phyloP scores from a whole-genome alignment of 1,140 invertebrate genomes.

The Coenobita brevimanus region DNA sequence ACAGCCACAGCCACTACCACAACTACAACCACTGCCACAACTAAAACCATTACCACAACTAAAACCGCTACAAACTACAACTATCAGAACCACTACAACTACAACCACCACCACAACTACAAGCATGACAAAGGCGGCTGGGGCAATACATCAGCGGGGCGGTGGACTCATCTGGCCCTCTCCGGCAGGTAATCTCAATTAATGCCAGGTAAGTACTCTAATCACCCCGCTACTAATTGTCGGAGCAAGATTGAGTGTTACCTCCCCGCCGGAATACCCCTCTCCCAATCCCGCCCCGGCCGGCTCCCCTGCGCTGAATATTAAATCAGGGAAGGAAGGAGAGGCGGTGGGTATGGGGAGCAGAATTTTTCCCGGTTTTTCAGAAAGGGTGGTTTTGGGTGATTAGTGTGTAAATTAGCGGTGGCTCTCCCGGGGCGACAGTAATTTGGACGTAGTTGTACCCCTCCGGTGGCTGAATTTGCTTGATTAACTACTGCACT shows the following conservation, averaged over 20 bases:
- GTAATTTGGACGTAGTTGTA: too few relatives aligned
- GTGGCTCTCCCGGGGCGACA: too few relatives aligned
- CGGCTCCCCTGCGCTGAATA: background rate
- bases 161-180: conserved; percentile 13
- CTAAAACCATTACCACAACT: too few relatives aligned
- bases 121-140: background rate
- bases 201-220: conserved; percentile 31
- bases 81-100: background rate
- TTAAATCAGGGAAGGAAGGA: too few relatives aligned
- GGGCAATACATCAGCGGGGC: background rate
- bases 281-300: background rate
- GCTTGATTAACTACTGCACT: too few relatives aligned
- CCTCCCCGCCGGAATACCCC: background rate
- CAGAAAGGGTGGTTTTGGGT: too few relatives aligned
- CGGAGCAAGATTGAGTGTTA: conserved; percentile 2
- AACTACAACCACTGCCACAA: too few relatives aligned
- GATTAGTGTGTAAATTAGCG: too few relatives aligned
- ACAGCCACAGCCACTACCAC: background rate
- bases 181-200: conserved; percentile 32
- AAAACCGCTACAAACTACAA: too few relatives aligned
- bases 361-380: too few relatives aligned
- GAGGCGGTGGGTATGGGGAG: too few relatives aligned
- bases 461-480: too few relatives aligned
- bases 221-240: conserved; percentile 27
- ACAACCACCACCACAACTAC: background rate